Evolutionary conservation across 2,888 invertebrate species (phyloP), one percentile per base, ranked within the genome.

Genomic region (Diadegma fenestrale): DNA sequence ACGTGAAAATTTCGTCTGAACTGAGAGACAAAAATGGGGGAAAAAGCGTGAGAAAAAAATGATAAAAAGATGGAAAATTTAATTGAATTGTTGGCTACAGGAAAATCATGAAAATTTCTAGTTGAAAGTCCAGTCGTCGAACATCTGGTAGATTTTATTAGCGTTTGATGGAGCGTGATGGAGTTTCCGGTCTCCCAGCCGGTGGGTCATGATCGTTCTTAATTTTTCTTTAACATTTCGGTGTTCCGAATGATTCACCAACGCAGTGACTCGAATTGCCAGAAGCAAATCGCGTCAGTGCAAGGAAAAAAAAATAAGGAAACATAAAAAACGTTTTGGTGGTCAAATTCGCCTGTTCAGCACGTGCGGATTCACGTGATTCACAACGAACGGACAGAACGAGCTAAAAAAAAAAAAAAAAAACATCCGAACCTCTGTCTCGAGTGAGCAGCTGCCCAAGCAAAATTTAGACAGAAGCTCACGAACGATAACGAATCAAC

Each of bases 291-390:
- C 78, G 66, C 81, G 72, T 85, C 85, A 81, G 45, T 51, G 63
- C 61, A 78, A 81, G 26, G 26, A 58, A 26, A 54, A 54, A 51
- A 81, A 81, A 37, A 37, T 7, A 37, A 37, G 10, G 1, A 37
- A 37, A 37, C 0, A 37, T 37, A 37, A 81, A 85, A 80, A 54
- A 68, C 77, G 77, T 48, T 73, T 48, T 73, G 72, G 73, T 43
- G 51, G 63, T 41, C 12, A 54, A 66, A 78, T 77, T 22, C 69
- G 73, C 63, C 75, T 75, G 77, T 17, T 81, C 81, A 69, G 81
- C 73, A 81, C 81, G 85, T 81, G 85, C 75, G 63, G 63, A 58
- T 81, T 81, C 73, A 54, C 73, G 78, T 78, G 81, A 81, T 85
- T 78, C 77, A 78, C 43, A 75, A 51, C 45, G 54, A 69, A 41